Conservation (phyloP, 2,113 vertebrate species). For the Daubentonia madagascariensis region DNA sequence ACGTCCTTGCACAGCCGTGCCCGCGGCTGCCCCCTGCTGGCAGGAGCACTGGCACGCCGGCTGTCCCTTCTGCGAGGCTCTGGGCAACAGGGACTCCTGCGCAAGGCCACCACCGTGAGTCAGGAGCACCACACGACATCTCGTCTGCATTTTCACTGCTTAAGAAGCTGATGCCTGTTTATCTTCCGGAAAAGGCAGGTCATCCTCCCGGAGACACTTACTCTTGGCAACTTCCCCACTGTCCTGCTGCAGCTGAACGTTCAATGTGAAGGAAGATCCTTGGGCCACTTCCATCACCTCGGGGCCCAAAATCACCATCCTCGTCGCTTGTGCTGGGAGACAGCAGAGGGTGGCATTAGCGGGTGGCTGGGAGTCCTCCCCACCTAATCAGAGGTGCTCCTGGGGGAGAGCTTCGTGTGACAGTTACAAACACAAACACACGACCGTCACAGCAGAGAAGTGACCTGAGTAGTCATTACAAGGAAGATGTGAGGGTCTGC, state of each 20-base stretch:
- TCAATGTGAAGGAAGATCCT: conserved; percentile 64
- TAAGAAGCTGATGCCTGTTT: rapidly evolving
- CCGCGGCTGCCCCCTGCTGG: rapidly evolving
- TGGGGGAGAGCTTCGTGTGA: background rate
- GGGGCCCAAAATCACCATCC: conserved; percentile 77
- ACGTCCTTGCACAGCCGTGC: no score
- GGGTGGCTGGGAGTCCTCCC: background rate
- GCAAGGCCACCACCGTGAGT: rapidly evolving
- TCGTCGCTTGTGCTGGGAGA: conserved; percentile 79
- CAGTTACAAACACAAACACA: background rate
- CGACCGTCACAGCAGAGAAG: background rate
- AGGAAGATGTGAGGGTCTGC: background rate
- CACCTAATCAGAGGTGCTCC: background rate
- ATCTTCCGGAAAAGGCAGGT: rapidly evolving
- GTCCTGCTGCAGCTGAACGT: conserved; percentile 75
- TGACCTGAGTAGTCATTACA: no score
- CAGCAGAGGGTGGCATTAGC: background rate
- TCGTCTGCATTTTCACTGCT: rapidly evolving
- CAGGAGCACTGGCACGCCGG: rapidly evolving
- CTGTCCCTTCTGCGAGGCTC: background rate
- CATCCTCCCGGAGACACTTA: conserved; percentile 24
- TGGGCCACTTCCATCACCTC: conserved; percentile 79
- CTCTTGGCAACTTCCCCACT: conserved; percentile 70
- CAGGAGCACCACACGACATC: rapidly evolving
- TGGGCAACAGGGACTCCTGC: rapidly evolving